Evolutionary conservation across 1,140 invertebrate species (phyloP).

Genomic region (Laupala kohalensis): DNA sequence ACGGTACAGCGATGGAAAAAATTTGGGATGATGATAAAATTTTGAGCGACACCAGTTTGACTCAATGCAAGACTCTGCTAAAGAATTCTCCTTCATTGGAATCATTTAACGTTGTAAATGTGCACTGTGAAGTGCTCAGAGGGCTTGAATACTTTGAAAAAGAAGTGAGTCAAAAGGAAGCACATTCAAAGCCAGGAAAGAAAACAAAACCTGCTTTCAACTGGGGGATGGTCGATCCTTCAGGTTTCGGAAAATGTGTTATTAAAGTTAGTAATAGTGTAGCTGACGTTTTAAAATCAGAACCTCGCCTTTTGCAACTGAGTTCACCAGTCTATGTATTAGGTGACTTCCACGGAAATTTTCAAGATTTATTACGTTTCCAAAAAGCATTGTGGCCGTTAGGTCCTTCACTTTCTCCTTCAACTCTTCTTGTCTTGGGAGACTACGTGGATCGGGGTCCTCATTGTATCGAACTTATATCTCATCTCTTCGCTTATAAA

Average conservation of each 20-base stretch:
- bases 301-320: conserved; percentile 34
- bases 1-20: background rate
- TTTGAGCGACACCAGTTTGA: background rate
- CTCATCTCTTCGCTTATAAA: conserved; percentile 52
- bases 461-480: conserved; percentile 44
- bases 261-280: conserved; percentile 21
- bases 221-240: background rate
- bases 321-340: conserved; percentile 39
- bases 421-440: conserved; percentile 46
- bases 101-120: background rate
- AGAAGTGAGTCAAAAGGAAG: background rate
- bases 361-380: conserved; percentile 41
- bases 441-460: conserved; percentile 53
- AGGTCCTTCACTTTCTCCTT: conserved; percentile 40
- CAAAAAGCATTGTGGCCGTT: conserved; percentile 45
- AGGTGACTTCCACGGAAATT: conserved; percentile 48
- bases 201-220: conserved; percentile 3
- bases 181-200: background rate
- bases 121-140: background rate
- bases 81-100: background rate
- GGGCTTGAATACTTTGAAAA: background rate
- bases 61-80: background rate
- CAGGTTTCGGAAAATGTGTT: conserved; percentile 15
- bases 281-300: conserved; percentile 24
- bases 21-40: background rate